A percentile compares a stretch with the other conserved stretches of the same genome.
Conservation (phyloP, 1,140 invertebrate genomes). For the Lepeophtheirus salmonis region DNA sequence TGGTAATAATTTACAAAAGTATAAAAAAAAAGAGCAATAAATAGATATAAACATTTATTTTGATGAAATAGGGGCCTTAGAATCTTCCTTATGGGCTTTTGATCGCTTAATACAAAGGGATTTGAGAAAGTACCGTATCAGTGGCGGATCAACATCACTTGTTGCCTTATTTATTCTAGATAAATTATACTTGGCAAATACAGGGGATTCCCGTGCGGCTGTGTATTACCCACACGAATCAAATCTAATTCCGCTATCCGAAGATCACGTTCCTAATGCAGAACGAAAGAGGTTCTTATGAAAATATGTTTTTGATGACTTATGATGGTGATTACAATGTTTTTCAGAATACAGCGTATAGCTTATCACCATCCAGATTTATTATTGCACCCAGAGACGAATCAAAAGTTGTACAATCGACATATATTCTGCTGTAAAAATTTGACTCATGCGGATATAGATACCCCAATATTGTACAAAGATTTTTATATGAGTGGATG, state of each 20-base stretch:
- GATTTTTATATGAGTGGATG: conserved; percentile 16
- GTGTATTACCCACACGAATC: not conserved
- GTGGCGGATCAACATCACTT: not conserved
- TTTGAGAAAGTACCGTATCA: conserved; percentile 5
- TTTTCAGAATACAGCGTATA: conserved; percentile 9
- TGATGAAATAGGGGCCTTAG: not conserved
- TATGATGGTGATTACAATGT: not conserved
- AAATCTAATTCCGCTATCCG: not conserved
- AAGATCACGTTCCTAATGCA: not conserved
- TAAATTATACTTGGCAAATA: conserved; percentile 11
- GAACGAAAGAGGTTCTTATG: conserved; percentile 1
- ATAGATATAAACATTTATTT: not conserved
- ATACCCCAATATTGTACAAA: conserved; percentile 3
- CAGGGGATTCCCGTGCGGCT: conserved; percentile 2
- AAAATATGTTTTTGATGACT: not conserved
- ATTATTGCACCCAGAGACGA: conserved; percentile 2
- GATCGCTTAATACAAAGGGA: conserved; percentile 2
- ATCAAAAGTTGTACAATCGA: conserved; percentile 9
- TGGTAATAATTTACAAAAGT: not conserved
- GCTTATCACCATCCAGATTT: conserved; percentile 6
- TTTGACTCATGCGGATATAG: conserved; percentile 3
- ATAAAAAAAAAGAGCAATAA: not conserved
- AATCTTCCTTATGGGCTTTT: conserved; percentile 12
- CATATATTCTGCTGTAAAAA: conserved; percentile 3
- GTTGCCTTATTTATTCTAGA: conserved; percentile 11